phyloP scores from a whole-genome alignment of 2,113 vertebrate species.

The Rhinogobius similis region DNA sequence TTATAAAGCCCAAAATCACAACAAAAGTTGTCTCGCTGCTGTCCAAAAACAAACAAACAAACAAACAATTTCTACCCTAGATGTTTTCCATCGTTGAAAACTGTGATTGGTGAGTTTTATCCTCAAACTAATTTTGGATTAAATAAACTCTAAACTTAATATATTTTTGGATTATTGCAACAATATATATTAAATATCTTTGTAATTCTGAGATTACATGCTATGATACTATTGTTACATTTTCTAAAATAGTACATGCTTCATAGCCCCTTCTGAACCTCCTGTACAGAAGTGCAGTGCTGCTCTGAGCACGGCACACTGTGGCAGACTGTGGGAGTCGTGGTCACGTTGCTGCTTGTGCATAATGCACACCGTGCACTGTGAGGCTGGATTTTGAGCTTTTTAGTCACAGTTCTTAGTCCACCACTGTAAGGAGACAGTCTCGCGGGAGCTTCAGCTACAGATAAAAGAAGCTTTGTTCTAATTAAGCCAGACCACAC shows the following conservation, averaged over 20 bases:
- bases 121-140: not conserved
- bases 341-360: constrained; percentile 1
- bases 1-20: no score
- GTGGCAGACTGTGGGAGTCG: not conserved
- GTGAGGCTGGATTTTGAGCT: constrained; percentile 25
- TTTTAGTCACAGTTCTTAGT: constrained; percentile 48
- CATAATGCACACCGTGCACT: constrained; percentile 23
- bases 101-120: no score
- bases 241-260: not conserved
- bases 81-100: no score
- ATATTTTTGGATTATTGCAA: no score
- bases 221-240: not conserved
- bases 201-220: not conserved
- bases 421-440: constrained; percentile 34
- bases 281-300: not conserved
- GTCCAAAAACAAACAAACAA: no score
- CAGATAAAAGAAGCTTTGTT: constrained; percentile 57
- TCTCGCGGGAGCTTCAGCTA: constrained; percentile 32
- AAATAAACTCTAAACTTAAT: not conserved
- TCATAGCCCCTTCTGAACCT: not conserved
- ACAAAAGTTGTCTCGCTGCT: no score
- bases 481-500: constrained; percentile 47
- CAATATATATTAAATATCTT: no score
- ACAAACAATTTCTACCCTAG: no score
- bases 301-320: not conserved